These are phyloP conservation scores for Girardia tigrina DNA, from an alignment of 2,888 invertebrate genomes.

Conservation along the genomic window DNA sequence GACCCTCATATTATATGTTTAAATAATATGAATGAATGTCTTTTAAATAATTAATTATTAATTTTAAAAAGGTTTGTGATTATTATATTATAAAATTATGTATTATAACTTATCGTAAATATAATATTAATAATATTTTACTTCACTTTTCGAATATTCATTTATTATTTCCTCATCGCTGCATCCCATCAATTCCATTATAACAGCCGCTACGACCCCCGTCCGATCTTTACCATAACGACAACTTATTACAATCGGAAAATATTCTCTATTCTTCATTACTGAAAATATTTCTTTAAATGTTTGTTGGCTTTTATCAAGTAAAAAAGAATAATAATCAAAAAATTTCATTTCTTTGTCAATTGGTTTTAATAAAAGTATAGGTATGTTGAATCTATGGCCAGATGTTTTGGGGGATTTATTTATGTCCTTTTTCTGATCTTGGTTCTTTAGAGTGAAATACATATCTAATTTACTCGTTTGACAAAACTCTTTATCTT, in stretches of 20 bases:
- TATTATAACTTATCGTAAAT: too few species aligned
- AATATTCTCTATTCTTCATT: background rate
- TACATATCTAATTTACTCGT: background rate
- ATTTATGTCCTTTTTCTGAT: too few species aligned
- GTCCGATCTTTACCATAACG: background rate
- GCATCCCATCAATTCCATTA: background rate
- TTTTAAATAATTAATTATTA: too few species aligned
- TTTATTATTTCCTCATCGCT: background rate
- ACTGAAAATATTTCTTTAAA: background rate
- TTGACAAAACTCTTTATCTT: conserved; percentile 2
- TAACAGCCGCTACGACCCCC: background rate
- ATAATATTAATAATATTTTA: too few species aligned
- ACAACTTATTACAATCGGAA: background rate
- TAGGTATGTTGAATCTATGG: too few species aligned
- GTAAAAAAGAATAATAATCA: background rate
- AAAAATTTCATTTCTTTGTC: background rate
- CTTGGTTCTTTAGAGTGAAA: background rate
- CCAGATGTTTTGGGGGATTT: background rate
- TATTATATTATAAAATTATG: too few species aligned
- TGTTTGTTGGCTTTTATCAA: background rate
- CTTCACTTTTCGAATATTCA: background rate
- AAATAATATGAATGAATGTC: too few species aligned
- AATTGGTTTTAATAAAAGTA: too few species aligned
- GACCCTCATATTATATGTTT: too few species aligned
- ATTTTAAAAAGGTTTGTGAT: too few species aligned